phyloP scores from a whole-genome alignment of 2,113 vertebrate genomes.

The Petaurus breviceps region DNA sequence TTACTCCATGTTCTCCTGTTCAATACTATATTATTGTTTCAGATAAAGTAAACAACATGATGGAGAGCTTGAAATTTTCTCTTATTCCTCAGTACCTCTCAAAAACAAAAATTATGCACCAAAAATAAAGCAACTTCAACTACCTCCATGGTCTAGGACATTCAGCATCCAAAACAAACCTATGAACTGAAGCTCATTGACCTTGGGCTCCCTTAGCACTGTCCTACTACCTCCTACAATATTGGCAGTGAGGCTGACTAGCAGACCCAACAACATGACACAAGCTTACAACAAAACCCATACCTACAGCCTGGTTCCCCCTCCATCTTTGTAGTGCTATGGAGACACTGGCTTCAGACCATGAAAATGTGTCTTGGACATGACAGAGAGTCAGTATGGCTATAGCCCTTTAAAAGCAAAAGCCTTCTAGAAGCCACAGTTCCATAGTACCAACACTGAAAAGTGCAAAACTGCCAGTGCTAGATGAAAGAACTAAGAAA shows the following conservation, averaged over 20 bases:
- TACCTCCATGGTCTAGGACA: neutral
- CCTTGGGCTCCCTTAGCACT: neutral
- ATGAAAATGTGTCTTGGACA: neutral
- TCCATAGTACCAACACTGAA: neutral
- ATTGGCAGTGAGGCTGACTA: neutral
- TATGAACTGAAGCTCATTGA: neutral
- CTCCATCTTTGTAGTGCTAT: neutral
- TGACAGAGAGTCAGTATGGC: neutral
- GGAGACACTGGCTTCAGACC: neutral
- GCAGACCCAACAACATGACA: neutral
- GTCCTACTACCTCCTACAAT: neutral
- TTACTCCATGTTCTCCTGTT: neutral
- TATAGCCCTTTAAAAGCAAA: neutral
- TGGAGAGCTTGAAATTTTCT: neutral
- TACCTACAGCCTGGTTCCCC: neutral
- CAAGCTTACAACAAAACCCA: neutral
- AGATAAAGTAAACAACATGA: neutral
- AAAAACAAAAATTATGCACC: neutral
- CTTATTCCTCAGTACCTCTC: neutral
- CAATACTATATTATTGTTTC: neutral
- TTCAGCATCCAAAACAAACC: neutral
- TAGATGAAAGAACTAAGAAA: neutral
- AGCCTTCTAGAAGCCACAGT: neutral
- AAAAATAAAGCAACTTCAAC: neutral
- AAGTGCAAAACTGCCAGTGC: neutral